These are phyloP conservation scores for Notodonta ziczac DNA, from an alignment of 2,888 invertebrate species.

Conservation along the genomic window DNA sequence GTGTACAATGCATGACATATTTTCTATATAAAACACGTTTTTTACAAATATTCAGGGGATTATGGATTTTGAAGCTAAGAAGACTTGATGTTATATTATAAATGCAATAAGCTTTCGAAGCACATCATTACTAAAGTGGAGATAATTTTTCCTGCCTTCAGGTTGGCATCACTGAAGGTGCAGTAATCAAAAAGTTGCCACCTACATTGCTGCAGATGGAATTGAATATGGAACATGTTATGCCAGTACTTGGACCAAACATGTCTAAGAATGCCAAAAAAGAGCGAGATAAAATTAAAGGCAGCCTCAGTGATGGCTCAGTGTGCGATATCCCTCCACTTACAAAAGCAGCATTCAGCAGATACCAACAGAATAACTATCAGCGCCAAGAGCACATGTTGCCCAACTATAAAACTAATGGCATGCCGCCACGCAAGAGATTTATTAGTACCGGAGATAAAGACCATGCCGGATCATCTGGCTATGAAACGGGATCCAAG, in stretches of 20 bases:
- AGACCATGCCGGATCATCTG: constrained; percentile 65
- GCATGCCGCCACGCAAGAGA: constrained; percentile 57
- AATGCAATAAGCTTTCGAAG: constrained; percentile 72
- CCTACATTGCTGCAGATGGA: constrained; percentile 75
- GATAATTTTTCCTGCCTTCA: constrained; percentile 85
- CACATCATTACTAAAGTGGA: constrained; percentile 83
- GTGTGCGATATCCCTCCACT: constrained; percentile 64
- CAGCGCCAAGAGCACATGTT: constrained; percentile 50
- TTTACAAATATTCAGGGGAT: constrained; percentile 67
- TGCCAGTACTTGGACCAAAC: constrained; percentile 61
- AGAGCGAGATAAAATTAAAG: constrained; percentile 54
- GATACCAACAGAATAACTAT: constrained; percentile 56
- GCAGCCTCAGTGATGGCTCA: constrained; percentile 76
- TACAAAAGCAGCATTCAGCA: constrained; percentile 56
- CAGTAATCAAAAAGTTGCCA: constrained; percentile 79
- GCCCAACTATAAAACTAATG: constrained; percentile 52
- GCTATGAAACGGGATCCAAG: constrained; percentile 69
- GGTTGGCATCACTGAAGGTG: constrained; percentile 84
- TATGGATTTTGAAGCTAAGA: constrained; percentile 78
- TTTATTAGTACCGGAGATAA: constrained; percentile 63
- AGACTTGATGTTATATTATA: constrained; percentile 71
- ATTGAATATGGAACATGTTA: constrained; percentile 61
- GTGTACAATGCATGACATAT: constrained; percentile 21
- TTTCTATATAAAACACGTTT: constrained; percentile 41
- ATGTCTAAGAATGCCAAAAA: constrained; percentile 48